Conservation (phyloP, 2,113 vertebrate species). For the Axis porcinus region DNA sequence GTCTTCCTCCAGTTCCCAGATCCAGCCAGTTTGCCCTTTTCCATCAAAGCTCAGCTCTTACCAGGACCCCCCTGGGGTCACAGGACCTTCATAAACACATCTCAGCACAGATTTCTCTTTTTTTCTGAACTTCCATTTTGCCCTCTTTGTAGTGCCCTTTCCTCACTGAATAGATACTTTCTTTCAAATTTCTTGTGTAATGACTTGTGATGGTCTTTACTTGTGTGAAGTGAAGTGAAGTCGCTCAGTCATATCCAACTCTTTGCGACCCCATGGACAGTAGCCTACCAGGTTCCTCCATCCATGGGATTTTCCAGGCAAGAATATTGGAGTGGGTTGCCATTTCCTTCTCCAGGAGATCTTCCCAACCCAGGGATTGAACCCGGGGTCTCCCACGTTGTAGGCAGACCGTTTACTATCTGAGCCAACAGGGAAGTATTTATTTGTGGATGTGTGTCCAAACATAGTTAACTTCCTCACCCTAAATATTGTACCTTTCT, state of each 20-base stretch:
- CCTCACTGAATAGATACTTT: neutral
- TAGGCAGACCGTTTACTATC: neutral
- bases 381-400: neutral
- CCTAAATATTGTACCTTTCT: neutral
- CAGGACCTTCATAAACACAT: neutral
- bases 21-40: neutral
- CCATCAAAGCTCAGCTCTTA: neutral
- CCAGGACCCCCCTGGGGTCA: neutral
- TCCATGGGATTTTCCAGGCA: neutral
- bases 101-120: neutral
- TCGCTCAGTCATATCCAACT: accelerated
- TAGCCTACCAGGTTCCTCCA: neutral
- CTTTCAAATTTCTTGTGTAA: neutral
- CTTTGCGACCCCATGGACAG: accelerated
- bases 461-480: neutral
- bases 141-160: neutral
- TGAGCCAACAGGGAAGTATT: neutral
- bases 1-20: neutral
- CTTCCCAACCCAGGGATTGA: neutral
- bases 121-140: neutral
- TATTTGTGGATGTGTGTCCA: neutral
- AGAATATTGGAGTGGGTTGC: neutral
- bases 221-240: neutral
- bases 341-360: neutral
- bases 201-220: neutral